phyloP scores from a whole-genome alignment of 2,888 invertebrate genomes.

The Bombylius discolor region DNA sequence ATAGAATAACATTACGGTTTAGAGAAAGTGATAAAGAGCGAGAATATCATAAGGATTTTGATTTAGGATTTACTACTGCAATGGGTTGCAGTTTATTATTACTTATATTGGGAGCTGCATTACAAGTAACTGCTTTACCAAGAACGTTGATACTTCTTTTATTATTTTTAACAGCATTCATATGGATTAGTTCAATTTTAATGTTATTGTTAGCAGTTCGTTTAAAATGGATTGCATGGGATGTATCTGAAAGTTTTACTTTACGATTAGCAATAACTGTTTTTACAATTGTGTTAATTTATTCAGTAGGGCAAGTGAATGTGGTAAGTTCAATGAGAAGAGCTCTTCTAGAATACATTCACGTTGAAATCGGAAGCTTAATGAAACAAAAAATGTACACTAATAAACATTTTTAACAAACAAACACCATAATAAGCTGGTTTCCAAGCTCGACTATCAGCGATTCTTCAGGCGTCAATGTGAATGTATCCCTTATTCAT shows the following conservation, averaged over 20 bases:
- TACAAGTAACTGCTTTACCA: slow-evolving; percentile 65
- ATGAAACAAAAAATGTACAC: too few relatives aligned
- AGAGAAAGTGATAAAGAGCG: slow-evolving; percentile 73
- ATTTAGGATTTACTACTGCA: slow-evolving; percentile 74
- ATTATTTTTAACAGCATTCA: slow-evolving; percentile 76
- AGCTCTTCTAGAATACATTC: too few relatives aligned
- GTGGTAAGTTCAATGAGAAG: slow-evolving; percentile 52
- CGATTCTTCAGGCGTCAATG: too few relatives aligned
- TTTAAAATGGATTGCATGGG: slow-evolving; percentile 72
- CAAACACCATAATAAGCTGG: too few relatives aligned
- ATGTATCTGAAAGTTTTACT: slow-evolving; percentile 70
- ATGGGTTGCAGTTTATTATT: slow-evolving; percentile 64
- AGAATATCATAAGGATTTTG: slow-evolving; percentile 77
- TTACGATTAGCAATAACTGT: slow-evolving; percentile 74
- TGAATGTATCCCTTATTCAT: too few relatives aligned
- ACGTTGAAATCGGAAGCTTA: too few relatives aligned
- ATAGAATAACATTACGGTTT: slow-evolving; percentile 71
- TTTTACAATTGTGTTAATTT: slow-evolving; percentile 73
- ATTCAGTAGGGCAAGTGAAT: slow-evolving; percentile 84
- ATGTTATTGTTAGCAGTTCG: slow-evolving; percentile 74
- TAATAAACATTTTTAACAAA: too few relatives aligned
- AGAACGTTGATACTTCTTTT: slow-evolving; percentile 71
- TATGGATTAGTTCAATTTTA: slow-evolving; percentile 78
- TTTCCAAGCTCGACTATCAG: too few relatives aligned
- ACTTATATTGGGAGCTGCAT: slow-evolving; percentile 58